A percentile compares a stretch with the other conserved stretches of the same genome.
Evolutionary conservation across 2,113 vertebrate species (phyloP).

Genomic region (Alligator sinensis): DNA sequence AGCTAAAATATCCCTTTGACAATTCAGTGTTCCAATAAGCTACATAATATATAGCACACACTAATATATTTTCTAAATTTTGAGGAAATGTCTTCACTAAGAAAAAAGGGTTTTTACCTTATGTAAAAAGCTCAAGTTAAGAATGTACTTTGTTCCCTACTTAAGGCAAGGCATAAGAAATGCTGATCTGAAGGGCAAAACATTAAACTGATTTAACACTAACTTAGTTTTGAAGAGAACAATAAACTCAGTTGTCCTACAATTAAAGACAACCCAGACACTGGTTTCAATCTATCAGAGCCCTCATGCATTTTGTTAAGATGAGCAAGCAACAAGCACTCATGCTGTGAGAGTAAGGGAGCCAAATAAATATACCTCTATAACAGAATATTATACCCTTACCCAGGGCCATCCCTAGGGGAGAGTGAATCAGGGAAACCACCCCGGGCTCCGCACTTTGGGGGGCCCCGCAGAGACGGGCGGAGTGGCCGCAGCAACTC

Average conservation of each 20-base stretch:
- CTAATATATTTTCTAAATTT: too few species aligned
- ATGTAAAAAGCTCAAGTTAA: background rate
- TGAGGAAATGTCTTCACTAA: too few species aligned
- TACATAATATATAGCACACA: too few species aligned
- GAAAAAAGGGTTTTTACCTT: too few species aligned
- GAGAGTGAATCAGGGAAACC: too few species aligned
- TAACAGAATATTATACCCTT: too few species aligned
- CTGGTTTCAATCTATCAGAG: background rate
- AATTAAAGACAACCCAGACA: background rate
- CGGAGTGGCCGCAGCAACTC: too few species aligned
- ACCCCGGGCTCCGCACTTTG: too few species aligned
- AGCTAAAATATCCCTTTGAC: background rate
- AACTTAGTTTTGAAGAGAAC: background rate
- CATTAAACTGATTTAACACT: background rate
- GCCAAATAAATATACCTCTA: background rate
- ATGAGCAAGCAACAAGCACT: background rate
- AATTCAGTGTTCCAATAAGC: background rate
- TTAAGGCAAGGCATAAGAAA: background rate
- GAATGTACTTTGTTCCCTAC: accelerated
- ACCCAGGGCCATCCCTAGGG: too few species aligned
- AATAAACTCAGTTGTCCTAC: background rate
- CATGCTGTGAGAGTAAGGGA: background rate
- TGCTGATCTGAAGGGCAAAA: background rate
- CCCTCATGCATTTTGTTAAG: background rate
- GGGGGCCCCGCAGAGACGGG: too few species aligned